Conservation (phyloP, 2,888 invertebrate species). For the Ochlodes sylvanus region DNA sequence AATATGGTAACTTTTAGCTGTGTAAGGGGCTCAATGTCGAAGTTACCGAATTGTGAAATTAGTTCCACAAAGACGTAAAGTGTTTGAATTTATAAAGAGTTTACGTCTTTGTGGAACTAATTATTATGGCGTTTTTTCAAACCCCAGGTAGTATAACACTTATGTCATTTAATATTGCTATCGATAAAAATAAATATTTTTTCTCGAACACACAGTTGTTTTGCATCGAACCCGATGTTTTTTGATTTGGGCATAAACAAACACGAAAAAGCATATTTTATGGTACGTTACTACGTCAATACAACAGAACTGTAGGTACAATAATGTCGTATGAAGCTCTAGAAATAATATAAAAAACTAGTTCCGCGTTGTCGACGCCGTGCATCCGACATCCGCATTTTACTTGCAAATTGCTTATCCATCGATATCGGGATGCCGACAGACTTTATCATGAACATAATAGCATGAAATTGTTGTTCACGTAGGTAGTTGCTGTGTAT, state of each 20-base stretch:
- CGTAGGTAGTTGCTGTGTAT: background rate
- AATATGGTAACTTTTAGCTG: too few species aligned
- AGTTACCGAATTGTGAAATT: too few species aligned
- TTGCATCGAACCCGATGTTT: constrained; percentile 17
- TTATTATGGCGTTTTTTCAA: too few species aligned
- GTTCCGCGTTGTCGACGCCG: constrained; percentile 53
- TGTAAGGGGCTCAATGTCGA: too few species aligned
- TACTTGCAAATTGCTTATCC: constrained; percentile 82
- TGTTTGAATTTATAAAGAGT: too few species aligned
- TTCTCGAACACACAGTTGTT: constrained; percentile 26
- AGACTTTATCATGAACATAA: constrained; percentile 51
- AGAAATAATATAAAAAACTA: constrained; percentile 67
- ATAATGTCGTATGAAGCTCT: constrained; percentile 65
- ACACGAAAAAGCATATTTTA: constrained; percentile 9
- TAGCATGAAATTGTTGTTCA: constrained; percentile 46
- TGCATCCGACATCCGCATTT: constrained; percentile 75
- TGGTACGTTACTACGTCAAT: background rate
- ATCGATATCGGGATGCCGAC: constrained; percentile 64
- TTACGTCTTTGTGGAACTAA: too few species aligned
- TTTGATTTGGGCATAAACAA: constrained; percentile 6
- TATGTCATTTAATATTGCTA: background rate
- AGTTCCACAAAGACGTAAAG: too few species aligned
- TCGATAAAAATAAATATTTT: constrained; percentile 13
- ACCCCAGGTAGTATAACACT: too few species aligned
- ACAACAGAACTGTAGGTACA: constrained; percentile 38